Base-by-base conservation (phyloP, 2,888 invertebrate species). In the Drosophila paranaensis region DNA sequence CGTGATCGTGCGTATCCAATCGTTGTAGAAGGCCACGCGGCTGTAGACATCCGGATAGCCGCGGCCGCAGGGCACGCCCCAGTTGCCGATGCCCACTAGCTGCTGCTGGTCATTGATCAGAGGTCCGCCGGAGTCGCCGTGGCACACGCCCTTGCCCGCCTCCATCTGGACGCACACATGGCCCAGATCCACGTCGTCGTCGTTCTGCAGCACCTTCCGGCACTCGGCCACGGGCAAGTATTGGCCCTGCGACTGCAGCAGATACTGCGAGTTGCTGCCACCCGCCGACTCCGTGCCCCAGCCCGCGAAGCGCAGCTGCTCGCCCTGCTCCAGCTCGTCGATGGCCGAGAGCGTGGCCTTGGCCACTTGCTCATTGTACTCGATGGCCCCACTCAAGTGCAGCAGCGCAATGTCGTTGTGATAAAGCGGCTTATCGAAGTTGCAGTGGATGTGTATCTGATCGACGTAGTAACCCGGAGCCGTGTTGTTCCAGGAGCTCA, bases 391-490 rank as follows among this genome's bases (percentile, higher is more conserved):
- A 0, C 92, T 90, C 27, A 96, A 92, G 78, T 94, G 94, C 1
- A 96, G 81, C 2, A 96, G 89, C 0, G 95, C 96, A 51, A 96
- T 95, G 77, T 96, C 96, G 85, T 96, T 94, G 50, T 91, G 74
- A 56, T 79, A 88, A 0, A 72, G 43, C 0, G 91, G 90, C 27
- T 70, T 69, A 57, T 90, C 81, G 13, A 88, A 90, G 16, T 88
- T 89, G 48, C 90, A 90, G 37, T 90, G 91, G 4, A 78, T 30
- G 33, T 77, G 60, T 3, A 88, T 71, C 43, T 66, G 42, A 6
- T 81, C 78, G 39, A 84, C 71, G 25, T 8, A 45, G 40, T 86
- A 82, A 13, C 55, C 68, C 5, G 68, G 57, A 6, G 77, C 81
- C 0, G 71, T 66, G 0, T 53, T 30, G 3, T 65, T 63, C 74